Percentiles rank a stretch among this genome's conserved stretches.
Evolutionary conservation across 2,888 invertebrate genomes (phyloP).

Genomic region (Myathropa florea): DNA sequence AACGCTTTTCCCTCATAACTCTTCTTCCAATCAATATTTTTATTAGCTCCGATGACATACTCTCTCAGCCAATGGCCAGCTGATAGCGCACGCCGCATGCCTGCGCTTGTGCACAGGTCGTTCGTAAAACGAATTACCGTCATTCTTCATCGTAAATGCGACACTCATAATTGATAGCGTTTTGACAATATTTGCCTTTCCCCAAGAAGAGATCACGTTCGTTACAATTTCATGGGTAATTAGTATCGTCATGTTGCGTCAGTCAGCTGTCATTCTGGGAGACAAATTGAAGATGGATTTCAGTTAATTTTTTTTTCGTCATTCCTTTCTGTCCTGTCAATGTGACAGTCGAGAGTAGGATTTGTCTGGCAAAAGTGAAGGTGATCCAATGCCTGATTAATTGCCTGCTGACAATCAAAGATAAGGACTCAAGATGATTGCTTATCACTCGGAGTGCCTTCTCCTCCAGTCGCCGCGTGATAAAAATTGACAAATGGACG

Average conservation of each 20-base stretch:
- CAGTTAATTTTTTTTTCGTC: not conserved
- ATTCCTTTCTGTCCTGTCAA: not conserved
- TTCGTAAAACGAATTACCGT: constrained; percentile 41
- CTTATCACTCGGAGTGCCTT: constrained; percentile 42
- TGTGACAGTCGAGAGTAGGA: not conserved
- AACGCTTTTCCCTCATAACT: not conserved
- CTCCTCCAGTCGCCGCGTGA: not conserved
- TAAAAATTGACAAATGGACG: not conserved
- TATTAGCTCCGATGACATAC: not conserved
- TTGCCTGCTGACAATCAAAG: not conserved
- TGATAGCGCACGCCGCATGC: not conserved
- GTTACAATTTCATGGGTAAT: constrained; percentile 46
- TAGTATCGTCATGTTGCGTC: constrained; percentile 6
- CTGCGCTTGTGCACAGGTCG: not conserved
- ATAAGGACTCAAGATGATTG: constrained; percentile 39
- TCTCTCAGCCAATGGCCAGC: not conserved
- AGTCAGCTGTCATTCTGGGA: constrained; percentile 5
- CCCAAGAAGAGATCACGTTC: constrained; percentile 25
- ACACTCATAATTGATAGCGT: constrained; percentile 30
- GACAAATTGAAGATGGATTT: constrained; percentile 4
- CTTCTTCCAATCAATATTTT: not conserved
- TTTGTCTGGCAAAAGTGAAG: not conserved
- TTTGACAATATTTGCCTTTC: constrained; percentile 30
- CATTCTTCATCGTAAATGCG: constrained; percentile 41
- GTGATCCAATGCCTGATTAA: not conserved